phyloP scores from a whole-genome alignment of 1,140 invertebrate species.

The Lepidurus packardi region DNA sequence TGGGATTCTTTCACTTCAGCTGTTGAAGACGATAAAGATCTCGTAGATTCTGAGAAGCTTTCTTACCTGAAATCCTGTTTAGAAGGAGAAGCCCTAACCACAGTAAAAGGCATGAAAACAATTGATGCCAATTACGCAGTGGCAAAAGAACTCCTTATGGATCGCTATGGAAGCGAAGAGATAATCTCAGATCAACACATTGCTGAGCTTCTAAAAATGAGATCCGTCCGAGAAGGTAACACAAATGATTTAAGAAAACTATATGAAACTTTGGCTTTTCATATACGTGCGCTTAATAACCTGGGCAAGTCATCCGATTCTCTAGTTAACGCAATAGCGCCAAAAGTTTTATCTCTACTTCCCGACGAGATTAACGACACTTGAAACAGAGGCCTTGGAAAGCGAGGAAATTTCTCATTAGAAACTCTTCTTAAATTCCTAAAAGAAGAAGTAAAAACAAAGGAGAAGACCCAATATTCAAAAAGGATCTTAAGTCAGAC shows the following conservation, averaged over 20 bases:
- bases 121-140: conserved; percentile 24
- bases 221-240: not conserved
- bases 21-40: too few species aligned
- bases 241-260: not conserved
- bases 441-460: too few species aligned
- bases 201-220: not conserved
- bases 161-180: not conserved
- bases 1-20: too few species aligned
- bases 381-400: too few species aligned
- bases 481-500: not conserved
- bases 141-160: not conserved
- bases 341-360: too few species aligned
- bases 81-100: too few species aligned
- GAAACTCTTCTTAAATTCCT: too few species aligned
- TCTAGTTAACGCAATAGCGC: not conserved
- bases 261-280: conserved; percentile 24
- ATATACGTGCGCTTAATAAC: conserved; percentile 10
- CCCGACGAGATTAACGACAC: too few species aligned
- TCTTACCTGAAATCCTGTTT: too few species aligned
- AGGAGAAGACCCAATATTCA: not conserved
- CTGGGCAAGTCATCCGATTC: not conserved
- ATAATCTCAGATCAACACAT: conserved; percentile 12
- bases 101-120: conserved; percentile 12
- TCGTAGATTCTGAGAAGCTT: too few species aligned
- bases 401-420: too few species aligned